Percentiles rank a stretch among this genome's conserved stretches.
Evolutionary conservation across 2,797 vertebrate genomes (phyloP).

Genomic region (Poeciliopsis turneri): DNA sequence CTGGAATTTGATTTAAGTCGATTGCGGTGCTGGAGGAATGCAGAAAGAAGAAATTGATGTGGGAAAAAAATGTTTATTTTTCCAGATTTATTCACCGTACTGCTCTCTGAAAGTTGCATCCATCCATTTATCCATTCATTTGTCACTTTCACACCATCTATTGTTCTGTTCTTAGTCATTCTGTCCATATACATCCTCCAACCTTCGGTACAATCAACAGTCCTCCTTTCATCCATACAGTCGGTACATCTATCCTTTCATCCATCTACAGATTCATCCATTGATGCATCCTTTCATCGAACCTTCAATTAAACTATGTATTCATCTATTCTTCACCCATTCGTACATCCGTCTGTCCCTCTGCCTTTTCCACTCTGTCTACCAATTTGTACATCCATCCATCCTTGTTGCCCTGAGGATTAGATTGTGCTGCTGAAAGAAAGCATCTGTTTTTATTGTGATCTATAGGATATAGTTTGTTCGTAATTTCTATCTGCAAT

Average conservation of each 20-base stretch:
- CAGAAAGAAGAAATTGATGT: not conserved
- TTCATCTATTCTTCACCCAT: not conserved
- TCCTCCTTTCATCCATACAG: not conserved
- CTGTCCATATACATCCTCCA: not conserved
- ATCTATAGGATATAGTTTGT: constrained; percentile 18
- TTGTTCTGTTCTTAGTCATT: not conserved
- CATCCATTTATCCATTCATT: not conserved
- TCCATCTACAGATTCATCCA: not conserved
- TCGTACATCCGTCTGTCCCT: not conserved
- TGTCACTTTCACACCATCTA: not conserved
- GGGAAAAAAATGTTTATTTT: accelerated
- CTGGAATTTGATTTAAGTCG: not conserved
- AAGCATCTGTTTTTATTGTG: constrained; percentile 17
- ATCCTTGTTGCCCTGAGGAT: constrained; percentile 1
- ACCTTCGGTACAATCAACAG: not conserved
- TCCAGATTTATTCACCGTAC: not conserved
- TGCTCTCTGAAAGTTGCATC: not conserved
- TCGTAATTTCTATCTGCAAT: constrained; percentile 34
- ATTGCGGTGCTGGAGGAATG: not conserved
- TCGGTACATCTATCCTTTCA: not conserved
- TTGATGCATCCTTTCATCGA: not conserved
- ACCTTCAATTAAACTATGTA: no score
- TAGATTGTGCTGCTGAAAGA: constrained; percentile 16
- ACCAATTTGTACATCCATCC: not conserved
- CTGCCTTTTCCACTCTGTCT: not conserved